A percentile compares a stretch with the other conserved stretches of the same genome.
These are phyloP conservation scores for Eurystomus glaucurus DNA, from an alignment of 2,797 vertebrate species.

Conservation along the genomic window DNA sequence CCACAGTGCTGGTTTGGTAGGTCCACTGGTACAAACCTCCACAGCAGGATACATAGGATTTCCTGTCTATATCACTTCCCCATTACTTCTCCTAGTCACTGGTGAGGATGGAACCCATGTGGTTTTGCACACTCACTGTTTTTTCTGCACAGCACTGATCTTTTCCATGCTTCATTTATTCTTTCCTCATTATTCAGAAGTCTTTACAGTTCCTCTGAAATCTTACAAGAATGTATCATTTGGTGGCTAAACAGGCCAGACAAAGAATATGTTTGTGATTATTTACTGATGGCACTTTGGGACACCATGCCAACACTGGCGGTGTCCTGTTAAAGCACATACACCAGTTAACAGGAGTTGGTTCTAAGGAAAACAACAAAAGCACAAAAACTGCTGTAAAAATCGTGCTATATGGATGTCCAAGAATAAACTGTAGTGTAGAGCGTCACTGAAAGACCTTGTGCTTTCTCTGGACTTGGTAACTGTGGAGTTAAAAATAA, in stretches of 20 bases:
- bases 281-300: neutral
- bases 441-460: neutral
- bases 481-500: neutral
- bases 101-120: neutral
- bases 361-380: neutral
- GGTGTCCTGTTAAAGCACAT: neutral
- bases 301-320: neutral
- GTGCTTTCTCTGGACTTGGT: neutral
- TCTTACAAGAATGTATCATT: neutral
- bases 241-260: neutral
- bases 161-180: neutral
- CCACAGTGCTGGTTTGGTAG: neutral
- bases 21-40: neutral
- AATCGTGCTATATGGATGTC: neutral
- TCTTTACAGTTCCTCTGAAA: neutral
- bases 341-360: neutral
- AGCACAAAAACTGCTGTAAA: neutral
- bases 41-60: neutral
- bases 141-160: neutral
- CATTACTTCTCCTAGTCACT: neutral
- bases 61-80: neutral
- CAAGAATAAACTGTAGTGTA: neutral
- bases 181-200: neutral
- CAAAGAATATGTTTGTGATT: neutral
- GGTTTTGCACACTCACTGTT: rapidly evolving